Evolutionary conservation across 2,113 vertebrate species (phyloP).

Genomic region (Embiotoca jacksoni): DNA sequence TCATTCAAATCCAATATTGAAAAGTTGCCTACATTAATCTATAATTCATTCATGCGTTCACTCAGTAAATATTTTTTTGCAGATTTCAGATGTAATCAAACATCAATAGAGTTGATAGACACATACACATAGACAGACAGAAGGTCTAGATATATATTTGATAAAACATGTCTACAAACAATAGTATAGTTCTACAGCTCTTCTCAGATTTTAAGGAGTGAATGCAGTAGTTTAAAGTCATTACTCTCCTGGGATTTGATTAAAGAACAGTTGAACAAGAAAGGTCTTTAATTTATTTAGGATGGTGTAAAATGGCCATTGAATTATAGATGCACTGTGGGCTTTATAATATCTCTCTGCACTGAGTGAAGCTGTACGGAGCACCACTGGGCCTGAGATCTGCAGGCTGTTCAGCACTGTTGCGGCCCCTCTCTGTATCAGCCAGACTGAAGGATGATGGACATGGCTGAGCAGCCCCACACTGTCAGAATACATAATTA

Average conservation of each 20-base stretch:
- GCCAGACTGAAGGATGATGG: conserved; percentile 15
- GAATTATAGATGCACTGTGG: conserved; percentile 25
- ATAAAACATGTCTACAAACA: not conserved
- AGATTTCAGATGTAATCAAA: no score
- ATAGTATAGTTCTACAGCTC: no score
- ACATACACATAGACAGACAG: not conserved
- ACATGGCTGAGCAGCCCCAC: conserved; percentile 19
- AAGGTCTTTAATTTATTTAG: conserved; percentile 16
- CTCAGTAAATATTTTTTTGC: no score
- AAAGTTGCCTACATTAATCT: no score
- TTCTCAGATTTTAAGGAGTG: not conserved
- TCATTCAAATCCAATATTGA: no score
- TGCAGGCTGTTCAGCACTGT: not conserved
- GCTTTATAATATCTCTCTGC: conserved; percentile 14
- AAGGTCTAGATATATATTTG: not conserved
- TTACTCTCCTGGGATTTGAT: conserved; percentile 4
- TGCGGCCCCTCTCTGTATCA: conserved; percentile 8
- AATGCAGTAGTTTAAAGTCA: not conserved
- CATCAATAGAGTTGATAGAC: not conserved
- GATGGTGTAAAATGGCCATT: conserved; percentile 10
- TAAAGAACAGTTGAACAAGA: conserved; percentile 11
- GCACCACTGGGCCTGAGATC: conserved; percentile 1
- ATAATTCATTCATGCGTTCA: no score
- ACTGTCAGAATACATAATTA: conserved; percentile 21
- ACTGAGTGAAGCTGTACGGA: conserved; percentile 11